phyloP scores from a whole-genome alignment of 1,140 invertebrate species.

The Globodera ellingtonae region DNA sequence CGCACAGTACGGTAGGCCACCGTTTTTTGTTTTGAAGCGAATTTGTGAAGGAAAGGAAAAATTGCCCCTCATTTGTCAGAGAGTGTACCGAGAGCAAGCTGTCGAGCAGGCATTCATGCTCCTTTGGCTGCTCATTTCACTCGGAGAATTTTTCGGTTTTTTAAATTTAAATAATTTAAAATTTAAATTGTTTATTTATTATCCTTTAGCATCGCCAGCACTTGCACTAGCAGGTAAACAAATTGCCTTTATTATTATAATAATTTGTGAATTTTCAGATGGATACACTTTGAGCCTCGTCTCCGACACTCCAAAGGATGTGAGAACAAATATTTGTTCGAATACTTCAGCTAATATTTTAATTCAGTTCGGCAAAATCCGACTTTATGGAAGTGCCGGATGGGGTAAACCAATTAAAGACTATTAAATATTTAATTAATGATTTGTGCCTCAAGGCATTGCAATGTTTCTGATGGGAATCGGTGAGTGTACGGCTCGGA shows the following conservation, averaged over 20 bases:
- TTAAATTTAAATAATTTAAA: not conserved
- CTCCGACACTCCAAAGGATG: conserved; percentile 49
- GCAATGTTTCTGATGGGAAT: conserved; percentile 16
- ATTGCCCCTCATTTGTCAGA: conserved; percentile 65
- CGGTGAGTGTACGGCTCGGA: not conserved
- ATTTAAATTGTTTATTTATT: not conserved
- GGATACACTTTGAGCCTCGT: conserved; percentile 71
- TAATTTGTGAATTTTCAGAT: conserved; percentile 11
- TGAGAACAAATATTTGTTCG: conserved; percentile 27
- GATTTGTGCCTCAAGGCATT: not conserved
- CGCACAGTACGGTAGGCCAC: conserved; percentile 75
- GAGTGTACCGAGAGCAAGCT: conserved; percentile 83
- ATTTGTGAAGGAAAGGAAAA: not conserved
- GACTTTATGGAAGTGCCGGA: conserved; percentile 96
- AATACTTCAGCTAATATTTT: conserved; percentile 5
- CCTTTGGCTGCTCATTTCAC: conserved; percentile 83
- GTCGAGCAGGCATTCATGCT: conserved; percentile 95
- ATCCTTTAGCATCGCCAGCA: conserved; percentile 78
- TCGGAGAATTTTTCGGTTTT: conserved; percentile 86
- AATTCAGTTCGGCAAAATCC: conserved; percentile 83
- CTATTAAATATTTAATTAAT: not conserved
- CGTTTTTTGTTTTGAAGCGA: not conserved
- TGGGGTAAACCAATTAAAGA: conserved; percentile 41
- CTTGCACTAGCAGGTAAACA: conserved; percentile 84
- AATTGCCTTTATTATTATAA: not conserved